Conservation (phyloP, 2,113 vertebrate species). For the Mus spicilegus region DNA sequence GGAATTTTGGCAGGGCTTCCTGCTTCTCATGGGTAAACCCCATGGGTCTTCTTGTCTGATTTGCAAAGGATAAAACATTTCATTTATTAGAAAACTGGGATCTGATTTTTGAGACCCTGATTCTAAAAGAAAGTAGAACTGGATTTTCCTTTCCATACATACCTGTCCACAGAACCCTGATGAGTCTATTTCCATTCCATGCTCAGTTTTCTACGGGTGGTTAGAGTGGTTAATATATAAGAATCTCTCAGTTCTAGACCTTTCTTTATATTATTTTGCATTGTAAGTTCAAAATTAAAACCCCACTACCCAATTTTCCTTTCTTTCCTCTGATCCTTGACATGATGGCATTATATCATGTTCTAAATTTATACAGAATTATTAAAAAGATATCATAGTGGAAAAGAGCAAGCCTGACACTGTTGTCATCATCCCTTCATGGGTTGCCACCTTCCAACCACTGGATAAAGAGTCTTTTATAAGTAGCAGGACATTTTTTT, state of each 20-base stretch:
- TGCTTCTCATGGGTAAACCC: conserved; percentile 32
- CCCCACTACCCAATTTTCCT: neutral
- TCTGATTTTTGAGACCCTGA: conserved; percentile 32
- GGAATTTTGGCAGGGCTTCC: conserved; percentile 49
- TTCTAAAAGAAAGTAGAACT: neutral
- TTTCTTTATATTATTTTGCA: neutral
- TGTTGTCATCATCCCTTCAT: neutral
- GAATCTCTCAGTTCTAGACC: neutral
- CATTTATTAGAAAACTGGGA: neutral
- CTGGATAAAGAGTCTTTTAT: conserved; percentile 10
- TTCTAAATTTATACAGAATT: conserved; percentile 41
- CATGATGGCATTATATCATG: neutral
- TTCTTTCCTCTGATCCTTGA: conserved; percentile 5
- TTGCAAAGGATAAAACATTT: neutral
- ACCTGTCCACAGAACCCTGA: neutral
- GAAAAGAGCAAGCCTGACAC: neutral
- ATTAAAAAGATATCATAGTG: neutral
- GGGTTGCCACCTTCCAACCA: neutral
- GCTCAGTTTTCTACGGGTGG: neutral
- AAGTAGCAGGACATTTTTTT: neutral
- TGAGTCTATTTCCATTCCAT: neutral
- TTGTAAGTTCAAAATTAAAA: conserved; percentile 29
- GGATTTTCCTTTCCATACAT: neutral
- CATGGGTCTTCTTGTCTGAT: neutral
- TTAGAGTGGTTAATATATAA: neutral